These are phyloP conservation scores for Oreochromis niloticus DNA, from an alignment of 2,113 vertebrate species.

Conservation along the genomic window DNA sequence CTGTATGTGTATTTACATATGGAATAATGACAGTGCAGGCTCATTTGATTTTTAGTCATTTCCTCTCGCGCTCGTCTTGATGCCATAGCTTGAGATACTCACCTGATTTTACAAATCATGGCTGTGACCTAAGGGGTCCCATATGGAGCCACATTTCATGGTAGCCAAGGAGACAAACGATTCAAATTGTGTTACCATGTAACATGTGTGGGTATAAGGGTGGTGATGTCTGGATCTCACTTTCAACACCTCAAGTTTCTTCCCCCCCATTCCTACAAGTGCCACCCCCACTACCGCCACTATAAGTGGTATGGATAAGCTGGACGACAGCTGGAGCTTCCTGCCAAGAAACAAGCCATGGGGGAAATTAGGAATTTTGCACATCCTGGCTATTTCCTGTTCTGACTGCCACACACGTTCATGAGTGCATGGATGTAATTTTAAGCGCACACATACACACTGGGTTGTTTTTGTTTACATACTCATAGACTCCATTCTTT, in stretches of 20 bases:
- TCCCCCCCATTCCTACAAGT: not conserved
- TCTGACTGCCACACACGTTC: not conserved
- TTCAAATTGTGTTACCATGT: not conserved
- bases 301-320: not conserved
- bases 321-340: conserved; percentile 50
- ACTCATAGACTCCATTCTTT: not conserved
- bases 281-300: not conserved
- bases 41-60: conserved; percentile 4
- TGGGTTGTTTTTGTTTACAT: conserved; percentile 14
- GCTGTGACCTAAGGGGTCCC: not conserved
- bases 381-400: conserved; percentile 64
- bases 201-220: not conserved
- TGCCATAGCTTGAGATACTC: not conserved
- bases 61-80: conserved; percentile 24
- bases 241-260: not conserved
- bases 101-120: not conserved
- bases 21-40: not conserved
- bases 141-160: not conserved
- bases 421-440: not conserved
- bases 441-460: not conserved
- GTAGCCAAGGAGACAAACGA: not conserved
- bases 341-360: conserved; percentile 14
- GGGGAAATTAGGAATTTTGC: conserved; percentile 58
- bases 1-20: conserved; percentile 8
- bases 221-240: not conserved